Base-by-base conservation (phyloP, 2,888 invertebrate species). In the Serrognathus titanus region DNA sequence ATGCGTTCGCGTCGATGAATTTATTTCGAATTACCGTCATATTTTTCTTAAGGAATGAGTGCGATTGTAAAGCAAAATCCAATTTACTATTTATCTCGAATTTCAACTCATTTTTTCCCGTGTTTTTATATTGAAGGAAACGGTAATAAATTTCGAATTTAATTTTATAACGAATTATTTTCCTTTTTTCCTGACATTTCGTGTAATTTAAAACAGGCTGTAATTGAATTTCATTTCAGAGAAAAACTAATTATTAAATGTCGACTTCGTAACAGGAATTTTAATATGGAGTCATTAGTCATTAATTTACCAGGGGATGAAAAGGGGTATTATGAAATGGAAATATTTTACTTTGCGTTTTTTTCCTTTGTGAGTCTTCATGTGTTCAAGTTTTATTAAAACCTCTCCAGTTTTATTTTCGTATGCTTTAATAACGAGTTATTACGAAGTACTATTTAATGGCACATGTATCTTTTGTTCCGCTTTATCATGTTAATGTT, bases 191-290 rank as follows among this genome's bases (percentile, higher is more conserved):
- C 16, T 43, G 43, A 43, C 43, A 10, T 48, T 48, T 35, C 37
- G 12, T 37, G 53, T 47, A 53, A 53, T 53, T 53, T 47, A 24
- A 31, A 56, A 16, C 35, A 59, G 52, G 45, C 36, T 43, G 51
- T 55, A 71, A 70, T 70, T 69, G 69, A 62, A 70, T 69, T 70
- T 67, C 66, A 67, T 66, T 70, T 67, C 66, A 63, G 64, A 65
- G 61, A 68, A 69, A 69, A 70, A 68, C 69, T 70, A 70, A 71
- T 71, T 70, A 71, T 69, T 66, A 70, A 69, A 69, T 67, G 69
- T 69, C 66, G 65, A 66, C 64, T 64, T 61, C 63, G 67, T 68
- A 67, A 66, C 67, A 65, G 69, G 69, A 70, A 69, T 70, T 71
- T 70, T 69, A 69, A 71, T 71, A 69, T 68, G 66, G 67, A 68